Base-by-base conservation (phyloP, 1,140 invertebrate species). In the Callitettix versicolor region DNA sequence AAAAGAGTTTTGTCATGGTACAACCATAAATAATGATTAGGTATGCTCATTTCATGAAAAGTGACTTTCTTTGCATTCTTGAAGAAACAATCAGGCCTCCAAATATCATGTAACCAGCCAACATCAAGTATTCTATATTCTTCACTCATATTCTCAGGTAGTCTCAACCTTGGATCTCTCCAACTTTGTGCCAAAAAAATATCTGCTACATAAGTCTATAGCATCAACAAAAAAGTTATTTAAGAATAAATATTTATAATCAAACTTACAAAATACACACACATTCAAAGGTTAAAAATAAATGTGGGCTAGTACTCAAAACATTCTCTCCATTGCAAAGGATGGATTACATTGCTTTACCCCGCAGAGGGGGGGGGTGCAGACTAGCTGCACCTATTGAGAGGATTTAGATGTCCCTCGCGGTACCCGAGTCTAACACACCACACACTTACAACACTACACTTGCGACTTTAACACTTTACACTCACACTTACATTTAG, bases 1-100 rank as follows among this genome's bases (percentile, higher is more conserved):
- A 92, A 78, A 49, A 91, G 68, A 0, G 88, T 91, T 69, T 91
- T 91, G 64, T 92, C 89, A 66, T 91, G 86, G 67, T 91, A 91
- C 38, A 92, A 68, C 89, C 89, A 92, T 2, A 91, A 73, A 71
- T 93, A 93, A 70, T 94, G 90, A 71, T 93, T 94, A 0, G 90
- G 89, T 69, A 94, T 90, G 65, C 86, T 91, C 89, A 94, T 94
- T 73, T 92, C 88, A 61, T 92, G 88, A 62, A 92, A 93, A 1
- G 88, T 92, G 21, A 94, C 89, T 68, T 88, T 88, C 68, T 93
- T 93, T 34, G 90, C 89, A 68, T 93, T 93, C 72, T 91, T 92
- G 67, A 93, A 92, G 72, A 93, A 91, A 67, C 87, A 90, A 70
- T 93, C 90, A 0, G 90, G 90, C 53, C 88, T 77, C 90, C 90